phyloP scores from a whole-genome alignment of 2,888 invertebrate species.

The Aproaerema taeniolella region DNA sequence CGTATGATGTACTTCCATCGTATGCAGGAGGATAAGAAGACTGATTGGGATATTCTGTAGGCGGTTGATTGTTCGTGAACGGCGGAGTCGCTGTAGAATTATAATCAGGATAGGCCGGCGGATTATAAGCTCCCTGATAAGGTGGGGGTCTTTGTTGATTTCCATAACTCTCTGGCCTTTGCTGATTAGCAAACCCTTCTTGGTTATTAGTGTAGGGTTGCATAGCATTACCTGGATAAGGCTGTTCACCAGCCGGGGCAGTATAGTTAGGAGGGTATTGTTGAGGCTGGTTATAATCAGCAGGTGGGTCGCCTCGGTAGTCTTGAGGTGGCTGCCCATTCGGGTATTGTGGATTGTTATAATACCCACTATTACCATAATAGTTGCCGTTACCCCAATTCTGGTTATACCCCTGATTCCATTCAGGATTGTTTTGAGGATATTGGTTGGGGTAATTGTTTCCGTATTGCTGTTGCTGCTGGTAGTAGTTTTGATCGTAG shows the following conservation, averaged over 20 bases:
- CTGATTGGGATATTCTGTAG: conserved; percentile 46
- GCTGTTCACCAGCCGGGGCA: conserved; percentile 38
- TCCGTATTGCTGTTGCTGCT: conserved; percentile 44
- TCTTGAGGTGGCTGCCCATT: conserved; percentile 52
- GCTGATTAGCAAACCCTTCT: conserved; percentile 48
- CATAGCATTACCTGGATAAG: conserved; percentile 46
- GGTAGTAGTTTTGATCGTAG: conserved; percentile 60
- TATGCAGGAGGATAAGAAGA: conserved; percentile 35
- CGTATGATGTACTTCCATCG: conserved; percentile 27
- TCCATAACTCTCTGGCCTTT: too few species aligned
- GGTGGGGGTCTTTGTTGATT: too few species aligned
- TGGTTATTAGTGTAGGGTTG: conserved; percentile 51
- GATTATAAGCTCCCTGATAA: conserved; percentile 39
- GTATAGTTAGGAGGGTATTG: conserved; percentile 54
- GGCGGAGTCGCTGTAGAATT: conserved; percentile 38
- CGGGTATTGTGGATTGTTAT: conserved; percentile 60
- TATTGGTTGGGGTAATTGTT: conserved; percentile 67
- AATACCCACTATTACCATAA: conserved; percentile 57
- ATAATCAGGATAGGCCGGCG: conserved; percentile 50
- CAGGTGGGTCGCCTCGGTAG: conserved; percentile 38
- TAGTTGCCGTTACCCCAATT: conserved; percentile 64
- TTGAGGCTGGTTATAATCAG: conserved; percentile 45
- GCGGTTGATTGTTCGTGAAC: conserved; percentile 38
- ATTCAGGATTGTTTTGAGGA: conserved; percentile 33
- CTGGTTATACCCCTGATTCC: conserved; percentile 51